Evolutionary conservation across 2,113 vertebrate species (phyloP).

Genomic region (Apus apus): DNA sequence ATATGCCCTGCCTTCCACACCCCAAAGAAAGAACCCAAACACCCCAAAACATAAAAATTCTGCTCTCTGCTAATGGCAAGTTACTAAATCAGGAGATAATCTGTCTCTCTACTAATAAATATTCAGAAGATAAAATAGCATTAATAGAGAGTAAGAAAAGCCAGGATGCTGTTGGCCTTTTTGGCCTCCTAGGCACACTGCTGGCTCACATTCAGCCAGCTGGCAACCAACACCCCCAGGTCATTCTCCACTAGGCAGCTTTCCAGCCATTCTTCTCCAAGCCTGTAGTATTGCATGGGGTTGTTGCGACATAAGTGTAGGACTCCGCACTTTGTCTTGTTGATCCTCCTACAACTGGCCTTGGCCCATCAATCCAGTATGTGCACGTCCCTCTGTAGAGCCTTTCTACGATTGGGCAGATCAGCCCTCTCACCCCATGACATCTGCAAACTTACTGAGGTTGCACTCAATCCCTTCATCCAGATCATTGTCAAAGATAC

Average conservation of each 20-base stretch:
- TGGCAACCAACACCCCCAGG: not conserved
- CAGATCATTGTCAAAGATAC: too few relatives aligned
- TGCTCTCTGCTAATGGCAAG: not conserved
- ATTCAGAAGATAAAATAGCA: not conserved
- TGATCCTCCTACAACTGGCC: not conserved
- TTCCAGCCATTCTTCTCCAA: not conserved
- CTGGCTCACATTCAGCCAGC: not conserved
- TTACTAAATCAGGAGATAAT: not conserved
- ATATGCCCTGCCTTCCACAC: not conserved
- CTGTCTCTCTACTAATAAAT: not conserved
- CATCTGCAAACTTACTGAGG: not conserved
- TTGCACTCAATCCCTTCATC: not conserved
- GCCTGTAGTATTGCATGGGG: rapidly evolving
- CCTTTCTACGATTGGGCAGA: not conserved
- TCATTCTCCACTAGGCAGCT: rapidly evolving
- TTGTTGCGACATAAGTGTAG: not conserved
- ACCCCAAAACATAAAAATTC: not conserved
- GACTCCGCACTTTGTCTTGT: not conserved
- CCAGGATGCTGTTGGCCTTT: not conserved
- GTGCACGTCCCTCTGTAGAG: not conserved
- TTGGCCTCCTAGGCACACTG: not conserved
- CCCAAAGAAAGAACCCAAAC: not conserved
- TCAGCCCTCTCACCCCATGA: rapidly evolving
- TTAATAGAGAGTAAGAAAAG: not conserved
- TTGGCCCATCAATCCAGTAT: rapidly evolving